phyloP scores from a whole-genome alignment of 2,888 invertebrate genomes.

The Drosophila tripunctata region DNA sequence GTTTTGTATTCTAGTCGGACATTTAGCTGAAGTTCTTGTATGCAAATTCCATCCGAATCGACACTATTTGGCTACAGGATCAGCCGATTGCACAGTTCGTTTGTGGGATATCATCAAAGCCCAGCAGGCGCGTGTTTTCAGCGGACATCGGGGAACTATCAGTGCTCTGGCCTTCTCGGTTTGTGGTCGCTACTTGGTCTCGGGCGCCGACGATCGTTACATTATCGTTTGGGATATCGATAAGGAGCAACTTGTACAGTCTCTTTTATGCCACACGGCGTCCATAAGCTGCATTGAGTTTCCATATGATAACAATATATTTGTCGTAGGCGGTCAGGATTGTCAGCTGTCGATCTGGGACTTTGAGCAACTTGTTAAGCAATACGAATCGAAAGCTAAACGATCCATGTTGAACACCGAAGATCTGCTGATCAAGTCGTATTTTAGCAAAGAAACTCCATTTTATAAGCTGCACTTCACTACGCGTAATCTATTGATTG shows the following conservation, averaged over 20 bases:
- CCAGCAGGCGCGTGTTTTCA: conserved; percentile 53
- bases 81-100: conserved; percentile 56
- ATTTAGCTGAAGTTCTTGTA: conserved; percentile 45
- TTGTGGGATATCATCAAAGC: conserved; percentile 58
- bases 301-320: conserved; percentile 47
- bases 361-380: conserved; percentile 38
- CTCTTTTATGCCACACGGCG: conserved; percentile 35
- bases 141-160: conserved; percentile 39
- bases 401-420: neutral
- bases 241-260: conserved; percentile 27
- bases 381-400: conserved; percentile 1
- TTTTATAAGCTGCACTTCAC: conserved; percentile 38
- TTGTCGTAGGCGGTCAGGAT: conserved; percentile 51
- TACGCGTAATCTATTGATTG: conserved; percentile 47
- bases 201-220: conserved; percentile 46
- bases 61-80: conserved; percentile 64
- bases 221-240: conserved; percentile 58
- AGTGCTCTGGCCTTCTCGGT: conserved; percentile 44
- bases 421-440: conserved; percentile 32
- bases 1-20: conserved; percentile 44
- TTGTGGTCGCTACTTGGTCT: conserved; percentile 55
- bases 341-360: conserved; percentile 52
- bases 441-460: conserved; percentile 27
- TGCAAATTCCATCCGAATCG: conserved; percentile 63
- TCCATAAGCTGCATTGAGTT: conserved; percentile 41